Evolutionary conservation across 2,888 invertebrate species (phyloP).

Genomic region (Suillia variegata): DNA sequence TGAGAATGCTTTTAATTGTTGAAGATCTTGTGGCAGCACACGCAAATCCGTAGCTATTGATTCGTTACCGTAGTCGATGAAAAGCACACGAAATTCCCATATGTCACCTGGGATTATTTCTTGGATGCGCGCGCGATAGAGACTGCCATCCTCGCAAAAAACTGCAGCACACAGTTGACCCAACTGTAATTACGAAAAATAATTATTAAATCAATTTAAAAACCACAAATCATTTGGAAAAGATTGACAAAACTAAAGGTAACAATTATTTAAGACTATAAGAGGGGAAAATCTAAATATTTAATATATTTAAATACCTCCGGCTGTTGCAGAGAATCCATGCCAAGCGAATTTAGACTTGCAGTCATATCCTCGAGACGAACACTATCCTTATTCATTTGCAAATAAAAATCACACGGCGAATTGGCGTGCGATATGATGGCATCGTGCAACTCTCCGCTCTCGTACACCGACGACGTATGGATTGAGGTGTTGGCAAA

Average conservation of each 20-base stretch:
- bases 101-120: constrained; percentile 58
- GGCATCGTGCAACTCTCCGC: constrained; percentile 56
- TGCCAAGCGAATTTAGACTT: constrained; percentile 29
- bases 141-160: constrained; percentile 78
- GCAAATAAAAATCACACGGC: constrained; percentile 78
- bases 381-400: constrained; percentile 67
- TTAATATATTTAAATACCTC: no score
- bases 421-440: constrained; percentile 75
- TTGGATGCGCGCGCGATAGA: constrained; percentile 88
- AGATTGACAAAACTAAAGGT: no score
- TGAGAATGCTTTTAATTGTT: constrained; percentile 65
- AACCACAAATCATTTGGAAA: no score
- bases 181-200: no score
- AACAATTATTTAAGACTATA: no score
- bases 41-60: constrained; percentile 66
- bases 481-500: constrained; percentile 34
- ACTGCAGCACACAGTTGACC: constrained; percentile 74
- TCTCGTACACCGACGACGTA: constrained; percentile 33
- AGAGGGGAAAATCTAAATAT: no score
- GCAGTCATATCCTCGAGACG: constrained; percentile 65
- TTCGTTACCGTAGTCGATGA: constrained; percentile 73
- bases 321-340: constrained; percentile 30
- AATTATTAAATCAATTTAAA: no score
- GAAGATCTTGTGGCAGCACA: constrained; percentile 67
- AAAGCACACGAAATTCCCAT: constrained; percentile 73